Conservation (phyloP, 2,797 vertebrate genomes). For the Hephaestus fuliginosus region DNA sequence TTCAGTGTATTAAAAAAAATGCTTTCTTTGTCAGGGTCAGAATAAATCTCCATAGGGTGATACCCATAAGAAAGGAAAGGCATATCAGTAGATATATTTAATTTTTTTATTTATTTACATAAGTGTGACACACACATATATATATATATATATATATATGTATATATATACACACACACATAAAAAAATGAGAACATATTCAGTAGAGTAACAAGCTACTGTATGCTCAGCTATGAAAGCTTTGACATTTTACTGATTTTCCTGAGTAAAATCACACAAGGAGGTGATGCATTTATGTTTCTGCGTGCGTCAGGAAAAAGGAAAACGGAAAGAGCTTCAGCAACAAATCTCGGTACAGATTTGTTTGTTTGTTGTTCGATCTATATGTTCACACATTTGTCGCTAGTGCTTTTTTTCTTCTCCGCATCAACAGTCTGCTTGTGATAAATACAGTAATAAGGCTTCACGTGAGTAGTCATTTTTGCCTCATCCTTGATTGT, state of each 20-base stretch:
- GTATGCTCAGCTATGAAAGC: conserved; percentile 20
- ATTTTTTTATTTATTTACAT: not conserved
- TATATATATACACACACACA: no score
- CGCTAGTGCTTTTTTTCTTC: not conserved
- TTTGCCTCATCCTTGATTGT: not conserved
- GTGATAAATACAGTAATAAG: not conserved
- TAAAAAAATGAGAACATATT: not conserved
- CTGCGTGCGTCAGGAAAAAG: not conserved
- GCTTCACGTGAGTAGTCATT: not conserved
- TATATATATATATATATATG: no score
- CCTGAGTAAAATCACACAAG: not conserved
- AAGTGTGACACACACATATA: not conserved
- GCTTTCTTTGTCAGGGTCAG: conserved; percentile 52
- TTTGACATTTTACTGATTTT: conserved; percentile 44
- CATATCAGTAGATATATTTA: not conserved
- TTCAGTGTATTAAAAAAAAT: conserved; percentile 51
- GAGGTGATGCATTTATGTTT: conserved; percentile 1
- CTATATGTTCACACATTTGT: not conserved
- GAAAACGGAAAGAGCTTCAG: not conserved
- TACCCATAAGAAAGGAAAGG: conserved; percentile 32
- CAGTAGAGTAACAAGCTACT: not conserved
- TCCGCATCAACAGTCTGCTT: not conserved
- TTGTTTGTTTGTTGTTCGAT: not conserved
- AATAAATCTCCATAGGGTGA: conserved; percentile 41
- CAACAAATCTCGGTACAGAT: not conserved